Conservation (phyloP, 2,888 invertebrate species). For the Iselma pallidipennis region DNA sequence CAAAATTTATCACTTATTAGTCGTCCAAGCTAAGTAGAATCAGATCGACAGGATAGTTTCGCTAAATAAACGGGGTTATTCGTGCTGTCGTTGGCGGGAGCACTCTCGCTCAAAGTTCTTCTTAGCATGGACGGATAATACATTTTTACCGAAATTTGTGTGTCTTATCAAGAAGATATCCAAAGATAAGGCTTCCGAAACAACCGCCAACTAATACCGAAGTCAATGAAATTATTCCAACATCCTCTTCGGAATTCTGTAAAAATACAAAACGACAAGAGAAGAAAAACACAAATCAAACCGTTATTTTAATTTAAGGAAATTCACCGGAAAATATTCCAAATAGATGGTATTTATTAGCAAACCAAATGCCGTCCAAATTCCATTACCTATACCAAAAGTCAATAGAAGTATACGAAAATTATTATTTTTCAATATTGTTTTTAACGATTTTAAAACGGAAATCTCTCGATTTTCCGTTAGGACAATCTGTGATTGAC, state of each 20-base stretch:
- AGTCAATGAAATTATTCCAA: conserved; percentile 85
- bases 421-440: conserved; percentile 38
- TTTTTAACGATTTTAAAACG: conserved; percentile 35
- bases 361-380: conserved; percentile 65
- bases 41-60: too few relatives aligned
- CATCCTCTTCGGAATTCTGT: conserved; percentile 70
- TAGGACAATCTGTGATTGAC: conserved; percentile 59
- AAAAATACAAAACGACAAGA: too few relatives aligned
- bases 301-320: background rate
- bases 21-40: too few relatives aligned
- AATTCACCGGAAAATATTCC: conserved; percentile 59
- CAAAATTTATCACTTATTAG: too few relatives aligned
- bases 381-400: conserved; percentile 61
- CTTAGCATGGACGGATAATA: too few relatives aligned
- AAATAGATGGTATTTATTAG: conserved; percentile 63
- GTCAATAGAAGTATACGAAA: conserved; percentile 42
- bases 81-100: too few relatives aligned
- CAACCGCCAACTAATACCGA: conserved; percentile 87
- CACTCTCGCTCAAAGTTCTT: too few relatives aligned
- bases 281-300: conserved; percentile 12
- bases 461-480: conserved; percentile 12
- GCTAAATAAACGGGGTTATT: too few relatives aligned
- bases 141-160: conserved; percentile 82
- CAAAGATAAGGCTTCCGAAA: conserved; percentile 85
- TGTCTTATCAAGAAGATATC: conserved; percentile 86